Base-by-base conservation (phyloP, 2,113 vertebrate species). In the Dicerorhinus sumatrensis region DNA sequence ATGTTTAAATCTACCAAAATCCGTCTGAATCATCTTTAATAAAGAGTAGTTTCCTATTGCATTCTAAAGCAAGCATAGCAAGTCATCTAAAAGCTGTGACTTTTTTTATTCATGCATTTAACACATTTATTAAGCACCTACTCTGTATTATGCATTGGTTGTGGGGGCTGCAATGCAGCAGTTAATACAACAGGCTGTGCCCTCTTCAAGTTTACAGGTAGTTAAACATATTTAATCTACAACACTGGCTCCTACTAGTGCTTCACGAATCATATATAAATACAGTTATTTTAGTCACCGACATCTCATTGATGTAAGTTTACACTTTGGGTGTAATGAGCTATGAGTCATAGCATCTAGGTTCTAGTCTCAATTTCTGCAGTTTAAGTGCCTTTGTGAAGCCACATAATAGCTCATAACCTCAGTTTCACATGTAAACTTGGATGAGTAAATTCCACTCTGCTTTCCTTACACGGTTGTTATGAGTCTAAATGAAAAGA, bases 11-110 rank as follows among this genome's bases (percentile, higher is more conserved):
- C 81, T 82, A 85, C 62, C 67, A n/a, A 89, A 94, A 92, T 94
- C n/a, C 84, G 60, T 97, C 80, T 95, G 83, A 96, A 95, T 96
- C 69, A 94, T 97, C 89, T 60, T 56, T 90, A 96, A 96, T 94
- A 97, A 97, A 84, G 87, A 76, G 31, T 27, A 75, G 82, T 65
- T 96, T 96, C 92, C 95, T 87, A 36, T 33, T 72, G 75, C 75
- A 80, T 84, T 89, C 80, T 76, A 92, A 93, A 92, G 80, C 83
- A 56, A 81, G 84, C 8, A 33, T n/a, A 95, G 69, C 90, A 95
- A 94, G 65, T 75, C 39, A 58, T 39, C 54, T 54, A 84, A 60
- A 95, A 76, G 54, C 48, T 77, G 67, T 56, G 90, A 93, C 27
- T 31, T 72, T 94, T 95, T 75, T 96, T 33, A 83, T 63, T 89